phyloP scores from a whole-genome alignment of 2,113 vertebrate species.

The Dromas ardeola region DNA sequence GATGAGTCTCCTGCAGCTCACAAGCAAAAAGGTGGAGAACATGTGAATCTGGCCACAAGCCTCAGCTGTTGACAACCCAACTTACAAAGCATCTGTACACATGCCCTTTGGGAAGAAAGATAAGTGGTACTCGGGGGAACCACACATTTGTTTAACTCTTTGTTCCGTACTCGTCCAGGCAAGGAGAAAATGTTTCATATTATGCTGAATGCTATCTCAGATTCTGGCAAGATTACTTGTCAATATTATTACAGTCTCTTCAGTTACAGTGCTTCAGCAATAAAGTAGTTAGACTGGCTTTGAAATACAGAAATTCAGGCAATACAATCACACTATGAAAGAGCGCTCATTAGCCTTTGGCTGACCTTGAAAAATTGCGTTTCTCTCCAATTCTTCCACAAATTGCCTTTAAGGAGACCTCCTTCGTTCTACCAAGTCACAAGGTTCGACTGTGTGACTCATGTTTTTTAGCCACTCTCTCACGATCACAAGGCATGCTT shows the following conservation, averaged over 20 bases:
- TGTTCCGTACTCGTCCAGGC: slow-evolving; percentile 13
- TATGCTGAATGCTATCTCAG: slow-evolving; percentile 47
- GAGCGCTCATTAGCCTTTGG: slow-evolving; percentile 69
- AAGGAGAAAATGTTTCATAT: slow-evolving; percentile 55
- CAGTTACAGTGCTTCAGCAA: slow-evolving; percentile 60
- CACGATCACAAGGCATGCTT: slow-evolving; percentile 45
- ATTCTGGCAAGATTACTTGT: slow-evolving; percentile 56
- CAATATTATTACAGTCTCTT: slow-evolving; percentile 67
- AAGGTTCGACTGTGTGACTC: slow-evolving; percentile 51
- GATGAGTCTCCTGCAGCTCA: slow-evolving; percentile 42
- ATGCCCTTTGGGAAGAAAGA: slow-evolving; percentile 49
- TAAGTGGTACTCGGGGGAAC: slow-evolving; percentile 1
- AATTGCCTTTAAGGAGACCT: slow-evolving; percentile 64
- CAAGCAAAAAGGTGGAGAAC: slow-evolving; percentile 41
- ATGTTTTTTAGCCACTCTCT: slow-evolving; percentile 53
- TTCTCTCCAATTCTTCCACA: slow-evolving; percentile 59
- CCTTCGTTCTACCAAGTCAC: slow-evolving; percentile 56
- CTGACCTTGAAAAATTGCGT: slow-evolving; percentile 56
- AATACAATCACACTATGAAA: slow-evolving; percentile 55
- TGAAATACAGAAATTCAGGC: slow-evolving; percentile 68
- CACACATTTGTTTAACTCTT: slow-evolving; percentile 53
- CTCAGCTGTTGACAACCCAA: slow-evolving; percentile 36
- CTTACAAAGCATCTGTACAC: slow-evolving; percentile 33
- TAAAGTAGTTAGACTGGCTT: slow-evolving; percentile 56
- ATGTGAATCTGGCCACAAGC: slow-evolving; percentile 52